phyloP scores from a whole-genome alignment of 1,140 invertebrate species.

The Conus ventricosus region DNA sequence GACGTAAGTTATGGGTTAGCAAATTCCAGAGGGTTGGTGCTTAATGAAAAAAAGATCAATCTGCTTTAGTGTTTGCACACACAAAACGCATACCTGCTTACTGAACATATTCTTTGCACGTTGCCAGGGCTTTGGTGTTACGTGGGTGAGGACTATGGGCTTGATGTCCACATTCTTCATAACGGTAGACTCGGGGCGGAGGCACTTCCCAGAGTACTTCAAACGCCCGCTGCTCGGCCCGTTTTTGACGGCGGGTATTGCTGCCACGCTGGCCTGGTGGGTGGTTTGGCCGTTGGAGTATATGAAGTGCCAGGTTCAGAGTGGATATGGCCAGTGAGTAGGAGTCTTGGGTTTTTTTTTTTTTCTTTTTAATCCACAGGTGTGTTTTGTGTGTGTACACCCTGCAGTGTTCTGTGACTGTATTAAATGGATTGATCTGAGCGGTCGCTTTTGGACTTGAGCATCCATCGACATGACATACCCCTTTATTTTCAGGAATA shows the following conservation, averaged over 20 bases:
- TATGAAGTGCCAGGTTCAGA: constrained; percentile 72
- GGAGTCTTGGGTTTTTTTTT: neutral
- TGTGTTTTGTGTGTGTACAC: neutral
- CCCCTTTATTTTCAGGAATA: too few species aligned
- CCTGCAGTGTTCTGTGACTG: too few species aligned
- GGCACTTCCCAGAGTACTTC: constrained; percentile 68
- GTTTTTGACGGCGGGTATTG: constrained; percentile 67
- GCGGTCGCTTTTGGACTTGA: too few species aligned
- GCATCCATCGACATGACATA: too few species aligned
- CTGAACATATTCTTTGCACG: too few species aligned
- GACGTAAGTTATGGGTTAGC: too few species aligned
- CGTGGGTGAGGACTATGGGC: constrained; percentile 65
- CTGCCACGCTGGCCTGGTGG: constrained; percentile 71
- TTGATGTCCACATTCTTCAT: constrained; percentile 69
- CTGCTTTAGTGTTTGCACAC: too few species aligned
- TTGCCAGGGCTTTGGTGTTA: constrained; percentile 66
- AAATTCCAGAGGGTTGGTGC: too few species aligned
- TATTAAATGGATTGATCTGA: too few species aligned
- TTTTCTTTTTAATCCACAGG: neutral
- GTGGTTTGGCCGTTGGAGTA: constrained; percentile 72
- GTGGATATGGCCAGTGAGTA: constrained; percentile 64
- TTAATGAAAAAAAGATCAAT: too few species aligned
- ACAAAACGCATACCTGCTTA: too few species aligned
- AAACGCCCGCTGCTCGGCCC: constrained; percentile 66
- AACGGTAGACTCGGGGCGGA: constrained; percentile 61